A percentile compares a stretch with the other conserved stretches of the same genome.
phyloP scores from a whole-genome alignment of 1,140 invertebrate species.

The Pseudomyrmex cubaensis region DNA sequence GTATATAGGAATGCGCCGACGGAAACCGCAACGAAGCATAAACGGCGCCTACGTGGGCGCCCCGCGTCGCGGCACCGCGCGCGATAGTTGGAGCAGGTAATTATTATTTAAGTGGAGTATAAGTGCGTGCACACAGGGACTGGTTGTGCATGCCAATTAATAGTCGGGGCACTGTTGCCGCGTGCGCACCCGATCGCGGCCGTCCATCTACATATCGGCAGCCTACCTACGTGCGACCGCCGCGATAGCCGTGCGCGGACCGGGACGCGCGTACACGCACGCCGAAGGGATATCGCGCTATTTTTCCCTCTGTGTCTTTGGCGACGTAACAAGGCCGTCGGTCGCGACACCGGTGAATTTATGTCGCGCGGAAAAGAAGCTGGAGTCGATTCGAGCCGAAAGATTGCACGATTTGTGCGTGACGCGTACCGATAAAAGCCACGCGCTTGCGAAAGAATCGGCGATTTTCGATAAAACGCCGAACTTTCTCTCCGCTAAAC shows the following conservation, averaged over 20 bases:
- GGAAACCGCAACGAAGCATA: constrained; percentile 72
- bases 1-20: constrained; percentile 18
- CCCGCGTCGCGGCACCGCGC: constrained; percentile 50
- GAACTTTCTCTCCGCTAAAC: too few relatives aligned
- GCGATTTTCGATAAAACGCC: background rate
- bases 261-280: constrained; percentile 6
- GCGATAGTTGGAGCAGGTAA: constrained; percentile 71
- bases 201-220: constrained; percentile 26
- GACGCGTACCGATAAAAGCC: background rate
- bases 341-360: constrained; percentile 33
- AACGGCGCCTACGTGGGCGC: constrained; percentile 81
- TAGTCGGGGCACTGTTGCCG: constrained; percentile 28
- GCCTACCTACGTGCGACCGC: constrained; percentile 12
- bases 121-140: constrained; percentile 39
- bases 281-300: constrained; percentile 38
- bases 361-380: constrained; percentile 32
- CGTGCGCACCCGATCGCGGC: constrained; percentile 4
- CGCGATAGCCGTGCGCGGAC: background rate
- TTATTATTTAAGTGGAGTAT: constrained; percentile 77
- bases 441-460: background rate
- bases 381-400: background rate
- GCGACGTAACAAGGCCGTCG: constrained; percentile 34
- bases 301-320: background rate
- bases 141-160: constrained; percentile 70
- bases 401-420: background rate